phyloP scores from a whole-genome alignment of 1,140 invertebrate genomes.

The Aphis craccivora region DNA sequence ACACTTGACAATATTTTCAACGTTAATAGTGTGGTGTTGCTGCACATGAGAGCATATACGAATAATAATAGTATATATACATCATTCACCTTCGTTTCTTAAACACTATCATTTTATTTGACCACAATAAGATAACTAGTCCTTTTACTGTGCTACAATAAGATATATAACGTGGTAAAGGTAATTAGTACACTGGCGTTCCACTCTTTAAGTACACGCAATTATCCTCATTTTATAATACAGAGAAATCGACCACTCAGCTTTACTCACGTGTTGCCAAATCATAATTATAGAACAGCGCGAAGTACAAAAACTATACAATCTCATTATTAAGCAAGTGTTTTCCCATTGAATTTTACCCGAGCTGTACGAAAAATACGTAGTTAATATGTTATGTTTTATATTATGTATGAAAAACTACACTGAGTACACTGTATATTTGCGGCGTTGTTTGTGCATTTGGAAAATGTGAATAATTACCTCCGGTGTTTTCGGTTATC shows the following conservation, averaged over 20 bases:
- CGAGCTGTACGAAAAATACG: background rate
- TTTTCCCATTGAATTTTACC: slow-evolving; percentile 14
- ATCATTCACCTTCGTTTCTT: background rate
- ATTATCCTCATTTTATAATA: slow-evolving; percentile 35
- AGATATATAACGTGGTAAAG: background rate
- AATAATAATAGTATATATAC: background rate
- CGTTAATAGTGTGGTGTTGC: background rate
- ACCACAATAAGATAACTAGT: background rate
- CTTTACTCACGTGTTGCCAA: background rate
- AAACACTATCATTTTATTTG: background rate
- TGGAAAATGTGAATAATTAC: background rate
- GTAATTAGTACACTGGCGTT: background rate
- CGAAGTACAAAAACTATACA: background rate
- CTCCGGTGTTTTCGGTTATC: background rate
- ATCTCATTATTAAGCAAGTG: slow-evolving; percentile 9
- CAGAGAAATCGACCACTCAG: background rate
- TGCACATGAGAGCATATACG: background rate
- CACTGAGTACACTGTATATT: background rate
- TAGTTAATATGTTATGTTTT: background rate
- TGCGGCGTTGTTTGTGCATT: background rate
- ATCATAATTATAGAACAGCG: background rate
- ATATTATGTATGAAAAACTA: background rate
- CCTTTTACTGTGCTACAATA: background rate
- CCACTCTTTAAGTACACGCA: slow-evolving; percentile 32
- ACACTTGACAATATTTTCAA: background rate